phyloP scores from a whole-genome alignment of 2,888 invertebrate species.

The Yponomeuta malinellus region DNA sequence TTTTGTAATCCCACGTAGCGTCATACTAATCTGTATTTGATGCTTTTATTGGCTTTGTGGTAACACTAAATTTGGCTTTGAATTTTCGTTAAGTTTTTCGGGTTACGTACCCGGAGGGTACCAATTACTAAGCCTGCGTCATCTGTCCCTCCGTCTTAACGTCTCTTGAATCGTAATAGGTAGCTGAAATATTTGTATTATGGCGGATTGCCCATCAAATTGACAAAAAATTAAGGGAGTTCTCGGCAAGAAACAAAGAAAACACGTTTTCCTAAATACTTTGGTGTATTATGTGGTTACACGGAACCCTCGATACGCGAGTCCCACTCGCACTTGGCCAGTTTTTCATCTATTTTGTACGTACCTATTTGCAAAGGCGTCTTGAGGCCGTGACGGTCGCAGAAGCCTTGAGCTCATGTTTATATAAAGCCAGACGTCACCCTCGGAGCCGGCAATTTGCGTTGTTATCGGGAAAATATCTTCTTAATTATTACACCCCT shows the following conservation, averaged over 20 bases:
- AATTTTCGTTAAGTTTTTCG: no score
- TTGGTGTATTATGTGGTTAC: no score
- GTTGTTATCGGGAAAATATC: constrained; percentile 28
- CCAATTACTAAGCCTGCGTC: background rate
- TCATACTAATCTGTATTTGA: background rate
- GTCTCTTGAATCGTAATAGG: background rate
- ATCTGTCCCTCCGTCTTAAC: no score
- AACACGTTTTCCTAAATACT: no score
- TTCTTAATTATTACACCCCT: background rate
- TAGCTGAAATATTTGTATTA: no score
- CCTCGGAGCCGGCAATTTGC: constrained; percentile 43
- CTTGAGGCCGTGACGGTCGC: constrained; percentile 52
- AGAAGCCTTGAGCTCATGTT: constrained; percentile 63
- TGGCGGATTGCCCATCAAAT: no score
- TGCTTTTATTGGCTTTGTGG: background rate
- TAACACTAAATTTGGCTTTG: background rate
- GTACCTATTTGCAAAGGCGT: constrained; percentile 15
- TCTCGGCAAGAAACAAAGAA: no score
- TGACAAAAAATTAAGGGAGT: no score
- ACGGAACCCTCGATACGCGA: no score
- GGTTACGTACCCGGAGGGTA: background rate
- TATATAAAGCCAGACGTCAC: constrained; percentile 56
- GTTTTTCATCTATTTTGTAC: background rate
- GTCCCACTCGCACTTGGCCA: no score
- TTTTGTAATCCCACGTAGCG: background rate